Evolutionary conservation across 2,797 vertebrate genomes (phyloP).

Genomic region (Enteromius afrohamiltoni): DNA sequence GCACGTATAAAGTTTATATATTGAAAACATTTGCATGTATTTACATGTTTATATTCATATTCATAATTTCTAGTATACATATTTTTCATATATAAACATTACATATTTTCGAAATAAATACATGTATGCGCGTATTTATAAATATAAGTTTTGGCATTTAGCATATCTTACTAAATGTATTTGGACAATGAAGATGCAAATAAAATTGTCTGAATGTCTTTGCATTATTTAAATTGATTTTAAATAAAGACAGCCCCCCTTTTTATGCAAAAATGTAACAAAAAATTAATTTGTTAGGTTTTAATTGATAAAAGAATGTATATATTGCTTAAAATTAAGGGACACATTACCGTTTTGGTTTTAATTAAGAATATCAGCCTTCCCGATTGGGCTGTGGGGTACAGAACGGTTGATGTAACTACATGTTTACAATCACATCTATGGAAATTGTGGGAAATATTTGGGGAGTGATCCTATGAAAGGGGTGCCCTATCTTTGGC

Average conservation of each 20-base stretch:
- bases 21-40: no score
- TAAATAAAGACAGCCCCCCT: neutral
- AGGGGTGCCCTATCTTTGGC: constrained; percentile 23
- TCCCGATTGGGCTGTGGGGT: neutral
- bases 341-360: neutral
- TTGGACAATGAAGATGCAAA: neutral
- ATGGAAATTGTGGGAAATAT: neutral
- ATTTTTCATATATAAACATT: no score
- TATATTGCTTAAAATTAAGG: no score
- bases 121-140: no score
- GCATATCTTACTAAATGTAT: no score
- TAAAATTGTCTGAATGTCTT: neutral
- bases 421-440: neutral
- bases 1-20: no score
- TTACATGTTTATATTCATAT: no score
- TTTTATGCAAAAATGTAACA: neutral
- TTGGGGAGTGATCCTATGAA: neutral
- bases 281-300: neutral
- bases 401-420: neutral
- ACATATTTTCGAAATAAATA: no score
- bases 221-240: neutral
- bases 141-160: no score
- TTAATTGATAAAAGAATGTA: neutral
- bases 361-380: neutral
- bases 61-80: no score